Percentiles rank a stretch among this genome's conserved stretches.
Evolutionary conservation across 1,140 invertebrate genomes (phyloP).

Genomic region (Helicoverpa armigera): DNA sequence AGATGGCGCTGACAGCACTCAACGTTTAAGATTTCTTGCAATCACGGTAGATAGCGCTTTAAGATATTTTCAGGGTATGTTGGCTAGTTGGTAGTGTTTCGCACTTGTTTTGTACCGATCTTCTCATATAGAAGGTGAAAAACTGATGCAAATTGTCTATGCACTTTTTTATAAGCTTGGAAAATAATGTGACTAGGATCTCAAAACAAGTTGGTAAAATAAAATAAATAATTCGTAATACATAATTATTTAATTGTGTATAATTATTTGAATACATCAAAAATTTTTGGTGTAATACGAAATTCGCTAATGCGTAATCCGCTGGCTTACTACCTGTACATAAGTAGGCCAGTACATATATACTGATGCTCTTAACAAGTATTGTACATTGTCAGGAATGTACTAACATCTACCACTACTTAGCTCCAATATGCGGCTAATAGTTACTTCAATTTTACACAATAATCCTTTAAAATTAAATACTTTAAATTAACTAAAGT

Average conservation of each 20-base stretch:
- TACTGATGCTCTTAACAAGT: constrained; percentile 65
- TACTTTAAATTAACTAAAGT: constrained; percentile 73
- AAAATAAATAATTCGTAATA: constrained; percentile 67
- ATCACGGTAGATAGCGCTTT: background rate
- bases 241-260: constrained; percentile 80
- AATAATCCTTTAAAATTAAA: constrained; percentile 70
- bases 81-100: too few relatives aligned
- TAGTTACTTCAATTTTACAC: constrained; percentile 62
- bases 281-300: constrained; percentile 83
- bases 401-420: constrained; percentile 77
- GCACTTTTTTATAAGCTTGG: too few relatives aligned
- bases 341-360: constrained; percentile 67
- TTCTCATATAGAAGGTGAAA: too few relatives aligned
- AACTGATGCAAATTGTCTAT: too few relatives aligned
- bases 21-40: background rate
- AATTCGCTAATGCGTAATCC: constrained; percentile 71
- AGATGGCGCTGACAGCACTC: background rate
- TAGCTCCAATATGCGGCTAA: constrained; percentile 60
- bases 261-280: constrained; percentile 83
- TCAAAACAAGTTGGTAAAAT: constrained; percentile 39
- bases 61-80: background rate
- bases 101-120: too few relatives aligned
- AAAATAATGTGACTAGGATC: too few relatives aligned
- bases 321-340: constrained; percentile 62
- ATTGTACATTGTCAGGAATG: constrained; percentile 83